Conservation (phyloP, 2,888 invertebrate genomes). For the Drosophila prolongata region DNA sequence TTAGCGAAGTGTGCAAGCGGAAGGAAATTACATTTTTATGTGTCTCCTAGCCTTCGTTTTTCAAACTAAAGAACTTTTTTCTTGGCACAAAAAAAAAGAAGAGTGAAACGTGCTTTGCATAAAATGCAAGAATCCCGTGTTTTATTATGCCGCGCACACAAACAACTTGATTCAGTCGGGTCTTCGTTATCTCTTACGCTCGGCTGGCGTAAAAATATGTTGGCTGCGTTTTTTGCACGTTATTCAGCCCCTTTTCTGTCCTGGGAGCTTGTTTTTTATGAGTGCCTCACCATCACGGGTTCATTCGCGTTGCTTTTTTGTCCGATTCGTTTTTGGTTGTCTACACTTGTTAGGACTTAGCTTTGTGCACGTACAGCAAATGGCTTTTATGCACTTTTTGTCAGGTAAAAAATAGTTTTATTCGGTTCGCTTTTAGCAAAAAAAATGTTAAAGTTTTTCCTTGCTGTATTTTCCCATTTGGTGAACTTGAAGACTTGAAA, state of each 20-base stretch:
- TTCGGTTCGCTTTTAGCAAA: constrained; percentile 10
- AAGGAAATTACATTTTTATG: constrained; percentile 65
- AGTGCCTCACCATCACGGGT: constrained; percentile 32
- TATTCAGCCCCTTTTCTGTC: constrained; percentile 2
- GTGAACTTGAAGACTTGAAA: not conserved
- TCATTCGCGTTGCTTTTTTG: constrained; percentile 45
- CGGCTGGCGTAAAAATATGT: constrained; percentile 62
- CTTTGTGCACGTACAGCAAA: constrained; percentile 16
- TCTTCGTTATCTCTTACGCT: constrained; percentile 59
- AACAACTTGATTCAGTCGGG: constrained; percentile 38
- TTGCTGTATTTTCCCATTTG: not conserved
- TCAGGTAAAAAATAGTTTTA: constrained; percentile 32
- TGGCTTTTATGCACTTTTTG: constrained; percentile 24
- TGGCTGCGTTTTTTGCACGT: constrained; percentile 43
- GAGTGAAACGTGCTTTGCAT: constrained; percentile 69
- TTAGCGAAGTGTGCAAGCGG: constrained; percentile 27
- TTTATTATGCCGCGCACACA: constrained; percentile 21
- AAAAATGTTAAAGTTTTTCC: constrained; percentile 24
- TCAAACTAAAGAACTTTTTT: constrained; percentile 18
- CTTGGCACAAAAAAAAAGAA: constrained; percentile 15
- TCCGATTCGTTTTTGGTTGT: constrained; percentile 18
- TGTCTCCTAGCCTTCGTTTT: constrained; percentile 24
- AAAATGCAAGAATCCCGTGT: constrained; percentile 34
- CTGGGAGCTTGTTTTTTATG: constrained; percentile 13
- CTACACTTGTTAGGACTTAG: constrained; percentile 41